Base-by-base conservation (phyloP, 2,113 vertebrate genomes). In the Sakesphorus luctuosus region DNA sequence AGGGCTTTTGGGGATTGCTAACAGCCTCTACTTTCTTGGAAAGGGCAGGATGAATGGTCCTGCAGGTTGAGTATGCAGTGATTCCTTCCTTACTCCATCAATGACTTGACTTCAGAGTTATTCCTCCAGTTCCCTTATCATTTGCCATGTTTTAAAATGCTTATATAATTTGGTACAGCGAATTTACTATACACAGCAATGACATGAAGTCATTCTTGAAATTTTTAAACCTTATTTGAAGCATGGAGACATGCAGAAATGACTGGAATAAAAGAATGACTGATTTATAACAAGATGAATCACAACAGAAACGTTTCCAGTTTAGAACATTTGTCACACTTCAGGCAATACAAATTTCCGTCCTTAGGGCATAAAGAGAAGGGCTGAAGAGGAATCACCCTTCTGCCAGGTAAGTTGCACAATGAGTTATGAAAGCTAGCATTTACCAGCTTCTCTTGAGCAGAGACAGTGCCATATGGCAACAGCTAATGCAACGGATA, bases 391-490 rank as follows among this genome's bases (percentile, higher is more conserved):
- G 66, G 74, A 94, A 93, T 68, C 85, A 65, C 83, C 62, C 86
- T 93, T 90, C 80, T 94, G 76, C 56, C 93, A 96, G 95, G 92
- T 96, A 96, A 88, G 69, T 7, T 92, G 73, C 90, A 94, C 92
- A 86, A 75, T 23, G 80, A 92, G 40, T 95, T 96, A 84, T 38
- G 66, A 94, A 93, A 92, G 73, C 80, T 92, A 95, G 93, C 94
- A 94, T 96, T 93, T 86, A 92, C 61, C 61, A 92, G 90, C 53
- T 50, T 95, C 82, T 84, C 77, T 83, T 40, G 84, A 93, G 88
- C 35, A 94, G 79, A 95, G 94, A 92, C 77, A 89, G 80, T 50
- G 69, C 92, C 96, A 96, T 94, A 96, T 95, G 93, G 96, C 92
- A 90, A 69, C 59, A 96, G 61, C 90, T 96, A 93, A 93, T 84